Evolutionary conservation across 2,113 vertebrate species (phyloP).

Genomic region (Platichthys flesus): DNA sequence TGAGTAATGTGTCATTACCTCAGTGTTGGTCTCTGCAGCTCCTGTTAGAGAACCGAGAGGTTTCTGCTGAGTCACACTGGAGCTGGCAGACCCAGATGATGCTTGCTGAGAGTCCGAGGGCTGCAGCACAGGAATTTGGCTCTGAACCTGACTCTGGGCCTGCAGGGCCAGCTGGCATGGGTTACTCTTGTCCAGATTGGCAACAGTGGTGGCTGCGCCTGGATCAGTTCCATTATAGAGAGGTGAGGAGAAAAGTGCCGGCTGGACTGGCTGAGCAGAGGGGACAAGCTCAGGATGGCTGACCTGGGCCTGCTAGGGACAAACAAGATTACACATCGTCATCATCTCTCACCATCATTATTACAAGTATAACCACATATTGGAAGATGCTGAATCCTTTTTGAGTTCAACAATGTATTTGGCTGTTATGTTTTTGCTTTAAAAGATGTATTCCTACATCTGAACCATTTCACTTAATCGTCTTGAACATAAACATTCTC

Average conservation of each 20-base stretch:
- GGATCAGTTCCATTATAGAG: constrained; percentile 54
- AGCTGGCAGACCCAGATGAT: constrained; percentile 61
- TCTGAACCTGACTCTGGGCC: constrained; percentile 52
- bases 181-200: constrained; percentile 59
- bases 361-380: not conserved
- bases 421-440: not conserved
- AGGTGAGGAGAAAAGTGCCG: constrained; percentile 52
- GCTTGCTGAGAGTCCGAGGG: constrained; percentile 76
- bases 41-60: constrained; percentile 46
- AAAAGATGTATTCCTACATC: not conserved
- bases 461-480: not conserved
- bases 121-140: constrained; percentile 78
- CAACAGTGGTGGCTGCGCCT: constrained; percentile 23
- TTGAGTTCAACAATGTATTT: not conserved
- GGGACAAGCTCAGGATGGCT: constrained; percentile 46
- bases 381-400: not conserved
- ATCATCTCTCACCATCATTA: not conserved
- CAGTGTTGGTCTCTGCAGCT: constrained; percentile 61
- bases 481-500: not conserved
- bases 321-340: constrained; percentile 1
- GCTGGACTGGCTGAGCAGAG: constrained; percentile 36
- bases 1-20: constrained; percentile 63
- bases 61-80: constrained; percentile 78
- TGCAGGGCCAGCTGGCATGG: constrained; percentile 57
- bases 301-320: constrained; percentile 32